A percentile compares a stretch with the other conserved stretches of the same genome.
phyloP scores from a whole-genome alignment of 2,797 vertebrate genomes.

The Leptatherina wallacei region DNA sequence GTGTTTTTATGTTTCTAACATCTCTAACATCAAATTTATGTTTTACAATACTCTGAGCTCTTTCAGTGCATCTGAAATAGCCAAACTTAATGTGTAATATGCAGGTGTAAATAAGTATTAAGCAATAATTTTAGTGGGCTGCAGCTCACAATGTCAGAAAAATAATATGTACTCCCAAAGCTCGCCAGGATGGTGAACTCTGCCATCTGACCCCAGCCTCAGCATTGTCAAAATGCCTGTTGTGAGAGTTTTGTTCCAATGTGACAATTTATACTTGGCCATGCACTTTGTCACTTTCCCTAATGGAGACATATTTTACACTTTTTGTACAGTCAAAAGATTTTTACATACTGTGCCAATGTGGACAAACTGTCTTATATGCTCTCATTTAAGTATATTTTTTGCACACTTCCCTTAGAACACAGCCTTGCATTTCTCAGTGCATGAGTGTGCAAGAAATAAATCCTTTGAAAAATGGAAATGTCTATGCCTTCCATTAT shows the following conservation, averaged over 20 bases:
- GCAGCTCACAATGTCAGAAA: not conserved
- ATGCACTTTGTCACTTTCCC: not conserved
- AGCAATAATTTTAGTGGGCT: not conserved
- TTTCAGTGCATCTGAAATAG: no score
- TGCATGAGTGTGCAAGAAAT: not conserved
- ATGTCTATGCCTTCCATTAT: not conserved
- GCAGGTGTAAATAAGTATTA: no score
- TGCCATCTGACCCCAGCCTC: not conserved
- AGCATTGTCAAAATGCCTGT: not conserved
- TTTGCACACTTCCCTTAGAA: not conserved
- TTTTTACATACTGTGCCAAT: not conserved
- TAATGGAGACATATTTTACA: not conserved
- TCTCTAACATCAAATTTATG: no score
- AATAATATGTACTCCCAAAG: not conserved
- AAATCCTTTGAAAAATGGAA: conserved; percentile 6
- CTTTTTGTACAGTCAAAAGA: not conserved
- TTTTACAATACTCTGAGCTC: no score
- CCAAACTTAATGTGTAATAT: no score
- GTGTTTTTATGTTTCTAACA: no score
- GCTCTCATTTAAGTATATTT: not conserved
- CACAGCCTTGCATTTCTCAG: not conserved
- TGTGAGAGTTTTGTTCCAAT: not conserved
- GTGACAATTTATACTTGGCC: not conserved
- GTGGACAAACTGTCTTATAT: not conserved
- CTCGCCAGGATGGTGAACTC: not conserved